phyloP scores from a whole-genome alignment of 2,113 vertebrate genomes.

The Trematomus loennbergii region DNA sequence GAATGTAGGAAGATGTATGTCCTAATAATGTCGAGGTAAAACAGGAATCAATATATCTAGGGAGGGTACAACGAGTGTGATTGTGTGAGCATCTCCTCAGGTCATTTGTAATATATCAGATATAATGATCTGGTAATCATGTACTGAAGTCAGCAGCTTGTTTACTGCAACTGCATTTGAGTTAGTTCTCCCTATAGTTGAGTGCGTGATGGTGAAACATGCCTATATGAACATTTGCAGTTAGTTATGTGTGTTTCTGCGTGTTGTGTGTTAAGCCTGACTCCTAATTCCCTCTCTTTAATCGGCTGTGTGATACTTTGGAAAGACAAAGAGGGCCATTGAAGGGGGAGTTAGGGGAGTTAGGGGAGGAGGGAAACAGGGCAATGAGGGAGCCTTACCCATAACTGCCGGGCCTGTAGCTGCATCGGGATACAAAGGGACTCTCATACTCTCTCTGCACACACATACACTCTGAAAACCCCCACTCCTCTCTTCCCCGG shows the following conservation, averaged over 20 bases:
- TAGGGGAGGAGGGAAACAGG: constrained; percentile 49
- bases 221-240: constrained; percentile 37
- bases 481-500: constrained; percentile 9
- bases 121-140: background rate
- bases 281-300: constrained; percentile 84
- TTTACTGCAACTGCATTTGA: constrained; percentile 8
- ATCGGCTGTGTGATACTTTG: constrained; percentile 85
- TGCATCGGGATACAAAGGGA: constrained; percentile 80
- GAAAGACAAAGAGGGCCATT: constrained; percentile 85
- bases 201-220: background rate
- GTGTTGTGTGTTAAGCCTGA: constrained; percentile 72
- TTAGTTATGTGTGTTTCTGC: constrained; percentile 28
- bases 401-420: constrained; percentile 76
- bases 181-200: background rate
- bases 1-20: too few species aligned
- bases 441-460: constrained; percentile 69
- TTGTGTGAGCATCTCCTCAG: too few species aligned
- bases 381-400: constrained; percentile 68
- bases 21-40: too few species aligned
- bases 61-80: too few species aligned
- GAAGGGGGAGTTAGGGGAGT: constrained; percentile 59
- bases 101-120: too few species aligned
- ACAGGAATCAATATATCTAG: too few species aligned
- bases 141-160: background rate
- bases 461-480: constrained; percentile 40